Base-by-base conservation (phyloP, 2,888 invertebrate species). In the Barypeithes pellucidus region DNA sequence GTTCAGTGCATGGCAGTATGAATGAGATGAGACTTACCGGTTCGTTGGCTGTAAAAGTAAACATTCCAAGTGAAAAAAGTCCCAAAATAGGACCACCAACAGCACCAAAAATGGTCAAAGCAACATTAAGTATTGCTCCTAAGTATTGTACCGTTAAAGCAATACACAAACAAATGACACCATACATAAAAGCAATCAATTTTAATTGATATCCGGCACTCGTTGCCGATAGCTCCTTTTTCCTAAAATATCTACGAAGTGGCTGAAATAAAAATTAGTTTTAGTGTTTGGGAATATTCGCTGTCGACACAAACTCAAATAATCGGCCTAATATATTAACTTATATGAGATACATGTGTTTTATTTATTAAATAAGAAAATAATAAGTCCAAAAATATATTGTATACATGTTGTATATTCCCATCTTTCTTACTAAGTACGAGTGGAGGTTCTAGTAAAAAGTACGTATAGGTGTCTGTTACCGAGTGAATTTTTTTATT, bases 21-120 rank as follows among this genome's bases (percentile, higher is more conserved):
- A n/a, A n/a, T n/a, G n/a, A n/a, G n/a, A n/a, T n/a, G n/a, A 11
- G 39, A 82, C 86, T 86, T 82, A 92, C 92, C 84, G 87, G 88
- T 85, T 95, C 90, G 82, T 93, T 94, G 4, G 93, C 91, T 62
- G 86, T 88, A n/a, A 92, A 91, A 41, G 92, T 91, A 77, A 92
- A 91, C 94, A 96, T 95, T 78, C 96, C 96, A 24, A 96, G 86
- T 0, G 95, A 92, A 83, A 96, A 97, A 0, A 96, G 87, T 0
- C 93, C 95, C 20, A 96, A 87, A n/a, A 96, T 84, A 0, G 96
- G 96, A 0, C 96, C 96, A 0, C 96, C 96, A 2, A 95, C 91
- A 0, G 95, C 93, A 0, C 95, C 96, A 81, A 96, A 95, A 77
- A 96, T 94, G 0, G 95, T 95, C 9, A 96, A 86, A 0, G 95